Conservation (phyloP, 2,888 invertebrate genomes). For the Dromius quadrimaculatus region DNA sequence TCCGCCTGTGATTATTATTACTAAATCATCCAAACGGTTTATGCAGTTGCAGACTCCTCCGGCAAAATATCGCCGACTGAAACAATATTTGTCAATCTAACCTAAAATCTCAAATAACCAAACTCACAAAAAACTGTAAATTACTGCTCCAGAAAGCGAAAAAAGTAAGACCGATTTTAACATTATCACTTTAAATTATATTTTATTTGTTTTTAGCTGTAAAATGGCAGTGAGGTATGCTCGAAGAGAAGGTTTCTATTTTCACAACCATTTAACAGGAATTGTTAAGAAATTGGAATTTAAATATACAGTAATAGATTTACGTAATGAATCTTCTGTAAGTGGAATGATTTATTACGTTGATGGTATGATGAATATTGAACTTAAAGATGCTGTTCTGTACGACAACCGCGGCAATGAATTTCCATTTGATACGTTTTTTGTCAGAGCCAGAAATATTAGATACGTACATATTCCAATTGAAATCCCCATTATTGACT, state of each 20-base stretch:
- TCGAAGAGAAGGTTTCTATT: slow-evolving; percentile 63
- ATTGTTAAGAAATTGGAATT: slow-evolving; percentile 73
- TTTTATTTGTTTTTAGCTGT: slow-evolving; percentile 6
- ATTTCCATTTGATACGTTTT: slow-evolving; percentile 73
- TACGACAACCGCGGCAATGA: slow-evolving; percentile 74
- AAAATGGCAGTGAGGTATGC: slow-evolving; percentile 22
- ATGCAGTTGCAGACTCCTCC: slow-evolving; percentile 63
- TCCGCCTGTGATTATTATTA: slow-evolving; percentile 72
- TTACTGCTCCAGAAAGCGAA: slow-evolving; percentile 38
- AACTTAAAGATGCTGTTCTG: slow-evolving; percentile 73
- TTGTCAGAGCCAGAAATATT: slow-evolving; percentile 74
- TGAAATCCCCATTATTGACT: slow-evolving; percentile 56
- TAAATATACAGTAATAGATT: slow-evolving; percentile 73
- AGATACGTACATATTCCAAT: slow-evolving; percentile 78
- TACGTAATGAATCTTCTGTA: slow-evolving; percentile 75
- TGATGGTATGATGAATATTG: slow-evolving; percentile 79
- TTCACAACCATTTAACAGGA: slow-evolving; percentile 74
- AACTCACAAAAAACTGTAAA: slow-evolving; percentile 41
- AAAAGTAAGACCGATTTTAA: slow-evolving; percentile 42
- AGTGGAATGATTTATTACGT: slow-evolving; percentile 73
- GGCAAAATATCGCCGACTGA: slow-evolving; percentile 64
- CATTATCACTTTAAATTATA: slow-evolving; percentile 9
- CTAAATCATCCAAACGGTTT: slow-evolving; percentile 64
- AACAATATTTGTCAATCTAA: no score
- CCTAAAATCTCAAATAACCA: slow-evolving; percentile 23